phyloP scores from a whole-genome alignment of 2,797 vertebrate species.

The Syngnathus acus region DNA sequence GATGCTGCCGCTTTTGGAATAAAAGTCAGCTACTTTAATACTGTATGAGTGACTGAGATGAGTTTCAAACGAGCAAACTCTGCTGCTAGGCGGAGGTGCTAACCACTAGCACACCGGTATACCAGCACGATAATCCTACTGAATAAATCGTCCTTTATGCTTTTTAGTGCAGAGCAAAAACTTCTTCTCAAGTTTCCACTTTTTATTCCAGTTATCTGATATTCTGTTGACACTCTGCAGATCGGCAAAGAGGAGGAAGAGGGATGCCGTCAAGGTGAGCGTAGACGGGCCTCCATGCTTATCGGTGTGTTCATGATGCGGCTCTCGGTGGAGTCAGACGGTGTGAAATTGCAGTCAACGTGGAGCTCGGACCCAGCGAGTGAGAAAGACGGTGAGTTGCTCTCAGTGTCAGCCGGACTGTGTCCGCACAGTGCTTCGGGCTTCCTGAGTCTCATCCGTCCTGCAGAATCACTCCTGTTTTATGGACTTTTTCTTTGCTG shows the following conservation, averaged over 20 bases:
- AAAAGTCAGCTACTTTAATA: too few relatives aligned
- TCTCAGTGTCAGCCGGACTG: conserved; percentile 23
- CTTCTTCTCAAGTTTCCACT: background rate
- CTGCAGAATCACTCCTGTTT: background rate
- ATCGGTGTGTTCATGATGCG: conserved; percentile 62
- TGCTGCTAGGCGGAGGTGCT: background rate
- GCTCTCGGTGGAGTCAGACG: conserved; percentile 47
- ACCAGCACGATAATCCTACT: background rate
- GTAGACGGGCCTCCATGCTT: conserved; percentile 24
- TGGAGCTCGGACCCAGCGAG: conserved; percentile 30
- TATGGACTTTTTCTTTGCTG: background rate
- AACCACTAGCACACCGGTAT: background rate
- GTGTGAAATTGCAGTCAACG: conserved; percentile 66
- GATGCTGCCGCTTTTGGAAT: too few relatives aligned
- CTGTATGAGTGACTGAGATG: too few relatives aligned
- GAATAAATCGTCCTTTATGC: background rate
- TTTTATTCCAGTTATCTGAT: conserved; percentile 13
- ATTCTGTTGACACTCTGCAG: conserved; percentile 26
- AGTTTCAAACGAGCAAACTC: too few relatives aligned
- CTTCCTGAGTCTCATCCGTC: background rate
- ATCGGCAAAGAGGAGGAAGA: background rate
- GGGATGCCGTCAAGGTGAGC: background rate
- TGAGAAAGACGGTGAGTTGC: conserved; percentile 24
- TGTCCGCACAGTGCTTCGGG: background rate
- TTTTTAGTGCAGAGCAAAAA: background rate